A percentile compares a stretch with the other conserved stretches of the same genome.
Conservation (phyloP, 1,140 invertebrate genomes). For the Oedothorax gibbosus region DNA sequence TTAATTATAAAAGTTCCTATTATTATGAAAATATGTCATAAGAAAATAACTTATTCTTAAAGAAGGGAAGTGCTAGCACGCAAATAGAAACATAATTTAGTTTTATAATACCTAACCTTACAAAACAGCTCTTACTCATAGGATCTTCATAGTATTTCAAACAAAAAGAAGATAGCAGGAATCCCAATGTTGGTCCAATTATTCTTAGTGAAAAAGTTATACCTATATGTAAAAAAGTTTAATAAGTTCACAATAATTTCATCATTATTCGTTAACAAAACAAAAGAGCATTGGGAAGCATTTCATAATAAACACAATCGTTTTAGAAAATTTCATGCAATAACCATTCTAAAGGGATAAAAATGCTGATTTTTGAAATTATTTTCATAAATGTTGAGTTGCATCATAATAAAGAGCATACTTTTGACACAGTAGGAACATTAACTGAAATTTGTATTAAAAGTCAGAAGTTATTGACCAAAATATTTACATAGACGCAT, state of each 20-base stretch:
- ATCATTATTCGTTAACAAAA: not conserved
- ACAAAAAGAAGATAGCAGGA: constrained; percentile 61
- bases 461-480: too few relatives aligned
- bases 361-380: not conserved
- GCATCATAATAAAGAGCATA: too few relatives aligned
- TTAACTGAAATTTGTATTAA: too few relatives aligned
- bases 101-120: too few relatives aligned
- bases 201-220: constrained; percentile 58
- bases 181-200: constrained; percentile 63
- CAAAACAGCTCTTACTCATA: constrained; percentile 39
- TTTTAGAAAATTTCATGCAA: not conserved
- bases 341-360: not conserved
- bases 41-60: too few relatives aligned
- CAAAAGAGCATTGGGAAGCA: not conserved
- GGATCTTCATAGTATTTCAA: constrained; percentile 64
- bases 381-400: too few relatives aligned
- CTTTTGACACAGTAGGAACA: too few relatives aligned
- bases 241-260: not conserved
- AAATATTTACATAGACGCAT: too few relatives aligned
- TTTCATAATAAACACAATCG: not conserved
- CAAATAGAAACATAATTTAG: too few relatives aligned
- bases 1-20: too few relatives aligned
- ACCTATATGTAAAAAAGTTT: constrained; percentile 25
- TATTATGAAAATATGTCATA: too few relatives aligned
- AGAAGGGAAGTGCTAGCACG: too few relatives aligned